Evolutionary conservation across 1,140 invertebrate genomes (phyloP).

Genomic region (Brachionus plicatilis): DNA sequence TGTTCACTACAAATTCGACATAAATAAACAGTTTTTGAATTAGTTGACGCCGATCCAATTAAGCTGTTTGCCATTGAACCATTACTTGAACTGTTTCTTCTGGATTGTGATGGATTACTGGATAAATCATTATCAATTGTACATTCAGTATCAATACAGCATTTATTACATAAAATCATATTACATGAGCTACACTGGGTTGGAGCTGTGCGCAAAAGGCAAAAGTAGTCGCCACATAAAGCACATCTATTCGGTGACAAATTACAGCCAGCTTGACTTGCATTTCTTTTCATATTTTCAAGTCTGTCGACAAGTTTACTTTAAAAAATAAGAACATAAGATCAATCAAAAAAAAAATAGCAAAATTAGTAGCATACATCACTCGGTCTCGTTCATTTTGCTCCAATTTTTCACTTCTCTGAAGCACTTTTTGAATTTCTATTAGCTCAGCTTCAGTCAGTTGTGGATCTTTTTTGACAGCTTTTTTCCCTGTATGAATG

Average conservation of each 20-base stretch:
- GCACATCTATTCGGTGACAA: constrained; percentile 11
- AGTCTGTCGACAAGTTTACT: constrained; percentile 25
- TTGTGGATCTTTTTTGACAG: constrained; percentile 29
- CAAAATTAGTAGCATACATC: neutral
- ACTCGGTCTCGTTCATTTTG: constrained; percentile 24
- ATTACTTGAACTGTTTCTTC: constrained; percentile 19
- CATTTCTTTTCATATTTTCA: constrained; percentile 38
- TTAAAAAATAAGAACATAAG: neutral
- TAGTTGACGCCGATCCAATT: neutral
- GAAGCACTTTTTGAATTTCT: constrained; percentile 35
- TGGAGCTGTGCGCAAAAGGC: neutral
- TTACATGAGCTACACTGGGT: constrained; percentile 23
- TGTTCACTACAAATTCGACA: constrained; percentile 39
- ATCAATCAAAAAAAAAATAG: neutral
- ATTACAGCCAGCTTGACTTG: neutral
- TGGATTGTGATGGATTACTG: neutral
- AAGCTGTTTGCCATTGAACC: neutral
- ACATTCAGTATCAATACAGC: constrained; percentile 30
- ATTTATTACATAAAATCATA: constrained; percentile 28
- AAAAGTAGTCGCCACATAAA: constrained; percentile 32
- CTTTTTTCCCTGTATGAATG: constrained; percentile 29
- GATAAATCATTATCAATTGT: neutral
- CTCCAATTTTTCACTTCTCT: constrained; percentile 25
- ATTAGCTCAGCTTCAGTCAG: constrained; percentile 15
- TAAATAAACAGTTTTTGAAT: constrained; percentile 17